Conservation (phyloP, 1,140 invertebrate genomes). For the Drosophila nigromelanica region DNA sequence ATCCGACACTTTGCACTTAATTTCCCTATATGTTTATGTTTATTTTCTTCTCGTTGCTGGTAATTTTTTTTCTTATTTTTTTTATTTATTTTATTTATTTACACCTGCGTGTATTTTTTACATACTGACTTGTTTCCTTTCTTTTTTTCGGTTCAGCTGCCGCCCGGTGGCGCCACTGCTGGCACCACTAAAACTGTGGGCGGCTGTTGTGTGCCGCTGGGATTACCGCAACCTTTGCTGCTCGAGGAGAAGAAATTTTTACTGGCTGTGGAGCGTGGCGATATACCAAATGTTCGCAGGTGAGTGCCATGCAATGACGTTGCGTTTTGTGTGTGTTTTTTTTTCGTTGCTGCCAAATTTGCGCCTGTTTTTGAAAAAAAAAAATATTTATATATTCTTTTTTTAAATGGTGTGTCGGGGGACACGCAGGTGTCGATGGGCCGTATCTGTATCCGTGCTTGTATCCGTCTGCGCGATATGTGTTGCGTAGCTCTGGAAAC, state of each 20-base stretch:
- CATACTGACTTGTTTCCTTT: conserved; percentile 25
- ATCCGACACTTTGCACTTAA: conserved; percentile 76
- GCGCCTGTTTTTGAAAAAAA: conserved; percentile 9
- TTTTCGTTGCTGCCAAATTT: conserved; percentile 19
- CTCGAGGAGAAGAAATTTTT: conserved; percentile 94
- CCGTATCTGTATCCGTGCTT: conserved; percentile 23
- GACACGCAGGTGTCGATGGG: conserved; percentile 59
- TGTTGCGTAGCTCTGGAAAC: conserved; percentile 9
- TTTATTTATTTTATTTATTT: conserved; percentile 74
- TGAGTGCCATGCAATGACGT: conserved; percentile 69
- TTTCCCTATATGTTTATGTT: conserved; percentile 75
- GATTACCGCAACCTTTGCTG: conserved; percentile 88
- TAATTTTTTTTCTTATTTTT: not conserved
- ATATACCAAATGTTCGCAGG: conserved; percentile 91
- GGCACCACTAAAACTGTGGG: conserved; percentile 65
- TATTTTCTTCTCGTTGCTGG: conserved; percentile 21
- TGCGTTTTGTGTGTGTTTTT: not conserved
- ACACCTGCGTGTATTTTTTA: conserved; percentile 30
- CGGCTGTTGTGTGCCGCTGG: conserved; percentile 85
- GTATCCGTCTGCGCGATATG: conserved; percentile 21
- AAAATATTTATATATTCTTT: conserved; percentile 3
- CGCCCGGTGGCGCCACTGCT: conserved; percentile 49
- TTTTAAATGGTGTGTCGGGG: conserved; percentile 51
- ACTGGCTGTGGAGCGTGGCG: conserved; percentile 92
- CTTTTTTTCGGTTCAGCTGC: conserved; percentile 48